Evolutionary conservation across 2,888 invertebrate genomes (phyloP).

Genomic region (Stratiomys singularior): DNA sequence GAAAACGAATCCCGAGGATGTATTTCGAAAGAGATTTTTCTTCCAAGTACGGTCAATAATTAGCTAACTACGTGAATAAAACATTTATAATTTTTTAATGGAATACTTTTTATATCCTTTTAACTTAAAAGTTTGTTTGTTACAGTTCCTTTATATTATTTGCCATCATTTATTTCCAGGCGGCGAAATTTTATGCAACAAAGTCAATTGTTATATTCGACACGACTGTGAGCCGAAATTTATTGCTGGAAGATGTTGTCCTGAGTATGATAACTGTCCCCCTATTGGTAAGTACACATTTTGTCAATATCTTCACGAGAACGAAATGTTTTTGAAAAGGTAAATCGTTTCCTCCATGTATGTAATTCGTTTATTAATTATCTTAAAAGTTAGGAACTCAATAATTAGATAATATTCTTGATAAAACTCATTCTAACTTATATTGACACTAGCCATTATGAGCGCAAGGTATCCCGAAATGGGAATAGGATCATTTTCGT

Average conservation of each 20-base stretch:
- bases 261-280: constrained; percentile 84
- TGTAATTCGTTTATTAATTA: too few relatives aligned
- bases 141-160: neutral
- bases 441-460: too few relatives aligned
- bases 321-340: too few relatives aligned
- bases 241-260: constrained; percentile 81
- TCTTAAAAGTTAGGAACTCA: too few relatives aligned
- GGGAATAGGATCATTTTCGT: too few relatives aligned
- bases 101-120: neutral
- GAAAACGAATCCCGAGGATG: neutral
- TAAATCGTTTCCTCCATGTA: too few relatives aligned
- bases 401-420: too few relatives aligned
- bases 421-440: too few relatives aligned
- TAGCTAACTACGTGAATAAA: neutral
- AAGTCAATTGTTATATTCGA: constrained; percentile 79
- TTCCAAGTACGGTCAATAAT: neutral
- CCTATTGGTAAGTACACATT: constrained; percentile 67
- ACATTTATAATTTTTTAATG: neutral
- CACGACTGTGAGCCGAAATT: constrained; percentile 79
- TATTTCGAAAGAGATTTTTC: neutral
- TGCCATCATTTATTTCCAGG: constrained; percentile 59
- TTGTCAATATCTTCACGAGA: too few relatives aligned
- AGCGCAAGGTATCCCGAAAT: too few relatives aligned
- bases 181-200: constrained; percentile 80
- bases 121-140: neutral